Evolutionary conservation across 2,888 invertebrate genomes (phyloP), one percentile per base, ranked within the genome.

Genomic region (Drosophila mulleri): DNA sequence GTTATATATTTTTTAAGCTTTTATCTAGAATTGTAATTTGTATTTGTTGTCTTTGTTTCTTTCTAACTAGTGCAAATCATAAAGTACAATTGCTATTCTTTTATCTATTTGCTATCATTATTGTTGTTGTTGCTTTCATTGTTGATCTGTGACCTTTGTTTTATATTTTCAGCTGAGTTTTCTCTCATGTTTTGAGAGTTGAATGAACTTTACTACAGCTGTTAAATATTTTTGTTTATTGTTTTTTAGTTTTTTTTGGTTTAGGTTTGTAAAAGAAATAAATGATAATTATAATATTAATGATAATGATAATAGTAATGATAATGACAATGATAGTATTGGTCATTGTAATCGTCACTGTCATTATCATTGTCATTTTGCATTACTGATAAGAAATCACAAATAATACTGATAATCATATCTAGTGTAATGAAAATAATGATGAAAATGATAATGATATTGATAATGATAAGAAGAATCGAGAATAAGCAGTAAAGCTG

Each of bases 31-130:
- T 60, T 64, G 54, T 50, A 18, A 32, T 50, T 59, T 63, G 62
- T 67, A n/a, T 39, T 58, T 61, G 47, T 61, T 61, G 32, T 58
- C 16, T 54, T 35, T 39, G 39, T 14, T 65, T 64, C 14, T 42
- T 52, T 39, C 64, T 47, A 67, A 67, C 71, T 16, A 45, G 68
- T 83, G 78, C 78, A 75, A 78, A 62, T 63, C 81, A 78, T 76
- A 76, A 82, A 87, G 87, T 87, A 79, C 84, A 87, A 87, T 87
- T 78, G 66, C 60, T 44, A 45, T 63, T 50, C 42, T 69, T 70
- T 76, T 80, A 82, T 72, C 63, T 66, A 41, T 39, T 57, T 53
- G 69, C 52, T 69, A 75, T 63, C 61, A 75, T 64, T 78, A 44
- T 37, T 32, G 29, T 35, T 59, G 20, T 29, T 41, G 39, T 42